These are phyloP conservation scores for Rhodeus uyekii DNA, from an alignment of 2,797 vertebrate genomes.

Conservation along the genomic window DNA sequence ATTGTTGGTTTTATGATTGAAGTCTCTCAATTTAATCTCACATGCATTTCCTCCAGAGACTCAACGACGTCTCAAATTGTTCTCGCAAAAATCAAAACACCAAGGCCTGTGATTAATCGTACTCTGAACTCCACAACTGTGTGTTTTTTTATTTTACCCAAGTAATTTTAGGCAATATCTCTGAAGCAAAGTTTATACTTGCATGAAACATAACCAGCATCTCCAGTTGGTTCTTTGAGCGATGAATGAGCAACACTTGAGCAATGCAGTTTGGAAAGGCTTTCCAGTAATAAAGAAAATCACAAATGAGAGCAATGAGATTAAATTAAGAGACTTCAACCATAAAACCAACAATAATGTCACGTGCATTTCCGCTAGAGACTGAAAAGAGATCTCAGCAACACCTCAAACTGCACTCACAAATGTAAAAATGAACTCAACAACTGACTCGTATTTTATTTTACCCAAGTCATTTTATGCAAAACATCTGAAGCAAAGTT, in stretches of 20 bases:
- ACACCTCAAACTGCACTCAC: not conserved
- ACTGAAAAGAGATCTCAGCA: not conserved
- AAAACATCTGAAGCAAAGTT: not conserved
- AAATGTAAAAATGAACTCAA: not conserved
- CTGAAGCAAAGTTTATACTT: not conserved
- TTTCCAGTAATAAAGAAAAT: not conserved
- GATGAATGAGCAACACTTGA: not conserved
- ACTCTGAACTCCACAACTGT: not conserved
- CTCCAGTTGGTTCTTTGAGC: not conserved
- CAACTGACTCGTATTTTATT: too few relatives aligned
- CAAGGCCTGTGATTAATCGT: not conserved
- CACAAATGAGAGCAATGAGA: not conserved
- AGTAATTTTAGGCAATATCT: not conserved
- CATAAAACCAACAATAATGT: not conserved
- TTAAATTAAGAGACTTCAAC: not conserved
- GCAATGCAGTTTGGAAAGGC: not conserved
- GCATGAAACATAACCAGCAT: not conserved
- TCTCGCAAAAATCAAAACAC: not conserved
- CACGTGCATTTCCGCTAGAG: not conserved
- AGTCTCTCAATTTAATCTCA: too few relatives aligned
- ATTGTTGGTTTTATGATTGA: too few relatives aligned
- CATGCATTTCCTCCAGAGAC: not conserved
- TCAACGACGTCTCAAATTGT: not conserved
- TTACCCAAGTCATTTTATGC: not conserved
- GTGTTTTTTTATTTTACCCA: too few relatives aligned